Evolutionary conservation across 2,113 vertebrate genomes (phyloP).

Genomic region (Isichthys henryi): DNA sequence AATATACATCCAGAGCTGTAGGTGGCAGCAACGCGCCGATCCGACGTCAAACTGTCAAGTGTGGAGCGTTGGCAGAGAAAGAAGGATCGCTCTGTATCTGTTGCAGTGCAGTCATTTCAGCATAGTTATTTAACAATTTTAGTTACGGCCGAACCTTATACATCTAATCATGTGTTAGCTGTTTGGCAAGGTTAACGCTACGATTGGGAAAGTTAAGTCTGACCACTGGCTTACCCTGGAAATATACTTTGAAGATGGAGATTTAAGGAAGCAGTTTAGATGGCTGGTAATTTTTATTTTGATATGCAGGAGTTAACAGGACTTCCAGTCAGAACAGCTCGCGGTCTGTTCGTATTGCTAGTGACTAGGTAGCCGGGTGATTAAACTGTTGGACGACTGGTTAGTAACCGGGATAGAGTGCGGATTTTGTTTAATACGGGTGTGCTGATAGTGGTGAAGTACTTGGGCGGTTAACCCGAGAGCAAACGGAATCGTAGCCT

Average conservation of each 20-base stretch:
- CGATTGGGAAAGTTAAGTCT: neutral
- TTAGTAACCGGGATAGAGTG: neutral
- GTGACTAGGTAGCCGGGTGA: neutral
- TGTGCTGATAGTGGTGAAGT: neutral
- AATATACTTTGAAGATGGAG: neutral
- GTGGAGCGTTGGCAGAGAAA: neutral
- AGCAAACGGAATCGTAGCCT: neutral
- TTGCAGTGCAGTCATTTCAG: neutral
- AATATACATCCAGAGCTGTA: neutral
- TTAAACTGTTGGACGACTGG: neutral
- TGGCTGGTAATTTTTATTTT: conserved; percentile 2
- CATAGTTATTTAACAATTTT: neutral
- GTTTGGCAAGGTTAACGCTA: neutral
- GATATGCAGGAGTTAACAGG: neutral
- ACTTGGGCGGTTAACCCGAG: neutral
- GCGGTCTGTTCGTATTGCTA: neutral
- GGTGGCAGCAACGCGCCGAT: neutral
- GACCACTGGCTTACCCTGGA: neutral
- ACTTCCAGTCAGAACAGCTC: neutral
- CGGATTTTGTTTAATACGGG: neutral
- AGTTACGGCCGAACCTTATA: neutral
- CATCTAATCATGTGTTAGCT: neutral
- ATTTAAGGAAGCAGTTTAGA: neutral
- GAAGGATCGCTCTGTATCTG: neutral
- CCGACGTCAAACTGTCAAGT: neutral